Evolutionary conservation across 2,113 vertebrate species (phyloP).

Genomic region (Rana temporaria): DNA sequence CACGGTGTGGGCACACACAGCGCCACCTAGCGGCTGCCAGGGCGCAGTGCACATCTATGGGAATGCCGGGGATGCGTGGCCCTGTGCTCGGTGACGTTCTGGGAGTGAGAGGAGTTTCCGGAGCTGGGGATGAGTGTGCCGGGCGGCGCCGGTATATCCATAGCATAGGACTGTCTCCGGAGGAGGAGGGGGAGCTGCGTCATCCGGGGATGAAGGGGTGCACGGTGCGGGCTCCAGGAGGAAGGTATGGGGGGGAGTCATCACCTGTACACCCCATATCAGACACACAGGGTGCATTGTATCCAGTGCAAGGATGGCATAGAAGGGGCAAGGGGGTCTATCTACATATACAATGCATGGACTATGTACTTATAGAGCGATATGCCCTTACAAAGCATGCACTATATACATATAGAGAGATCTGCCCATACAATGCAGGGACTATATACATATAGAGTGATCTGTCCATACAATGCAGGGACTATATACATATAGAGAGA

Average conservation of each 20-base stretch:
- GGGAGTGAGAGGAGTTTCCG: constrained; percentile 46
- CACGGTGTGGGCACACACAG: no score
- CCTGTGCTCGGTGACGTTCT: constrained; percentile 41
- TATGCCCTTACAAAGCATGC: no score
- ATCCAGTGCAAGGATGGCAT: no score
- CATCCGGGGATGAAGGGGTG: constrained; percentile 30
- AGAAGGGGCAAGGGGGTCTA: background rate
- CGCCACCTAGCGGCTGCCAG: no score
- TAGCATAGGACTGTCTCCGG: background rate
- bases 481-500: no score
- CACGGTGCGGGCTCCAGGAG: background rate
- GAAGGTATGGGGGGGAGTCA: constrained; percentile 20
- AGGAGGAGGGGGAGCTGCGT: constrained; percentile 6
- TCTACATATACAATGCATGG: background rate
- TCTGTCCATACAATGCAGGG: no score
- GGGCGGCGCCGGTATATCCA: constrained; percentile 36
- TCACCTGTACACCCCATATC: background rate
- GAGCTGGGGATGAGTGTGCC: constrained; percentile 27
- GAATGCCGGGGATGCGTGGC: background rate
- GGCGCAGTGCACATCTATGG: no score
- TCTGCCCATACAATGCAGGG: no score
- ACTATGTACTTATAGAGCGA: background rate
- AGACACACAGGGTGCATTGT: background rate
- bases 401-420: no score
- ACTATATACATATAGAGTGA: no score